phyloP scores from a whole-genome alignment of 2,113 vertebrate species.

The Epinephelus lanceolatus region DNA sequence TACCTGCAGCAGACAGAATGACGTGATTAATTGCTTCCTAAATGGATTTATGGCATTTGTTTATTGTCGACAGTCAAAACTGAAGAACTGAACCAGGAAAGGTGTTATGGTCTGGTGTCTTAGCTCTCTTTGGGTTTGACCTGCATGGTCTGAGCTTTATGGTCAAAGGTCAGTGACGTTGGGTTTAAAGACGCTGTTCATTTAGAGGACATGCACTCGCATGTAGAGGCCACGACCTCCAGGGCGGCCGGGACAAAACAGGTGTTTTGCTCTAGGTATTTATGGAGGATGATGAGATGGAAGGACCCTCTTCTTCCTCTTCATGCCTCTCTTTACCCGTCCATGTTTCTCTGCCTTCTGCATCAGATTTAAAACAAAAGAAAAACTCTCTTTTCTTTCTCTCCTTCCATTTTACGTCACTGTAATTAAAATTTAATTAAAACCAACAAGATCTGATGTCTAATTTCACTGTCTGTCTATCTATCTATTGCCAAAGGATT shows the following conservation, averaged over 20 bases:
- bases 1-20: not conserved
- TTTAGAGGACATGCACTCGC: slow-evolving; percentile 29
- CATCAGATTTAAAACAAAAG: not conserved
- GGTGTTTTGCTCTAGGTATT: slow-evolving; percentile 47
- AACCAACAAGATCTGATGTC: slow-evolving; percentile 16
- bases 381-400: not conserved
- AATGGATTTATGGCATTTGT: not conserved
- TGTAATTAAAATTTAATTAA: not conserved
- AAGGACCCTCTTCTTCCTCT: not conserved
- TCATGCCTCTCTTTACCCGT: not conserved
- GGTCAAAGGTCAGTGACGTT: slow-evolving; percentile 48
- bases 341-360: not conserved
- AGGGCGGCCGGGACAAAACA: slow-evolving; percentile 45
- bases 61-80: not conserved
- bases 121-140: slow-evolving; percentile 20
- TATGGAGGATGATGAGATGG: not conserved
- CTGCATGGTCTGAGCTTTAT: slow-evolving; percentile 9
- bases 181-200: slow-evolving; percentile 53
- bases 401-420: not conserved
- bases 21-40: not conserved
- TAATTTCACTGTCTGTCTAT: not conserved
- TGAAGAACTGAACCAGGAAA: not conserved
- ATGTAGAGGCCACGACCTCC: slow-evolving; percentile 26
- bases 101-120: not conserved
- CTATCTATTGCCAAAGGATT: not conserved